Percentiles rank a stretch among this genome's conserved stretches.
phyloP scores from a whole-genome alignment of 1,140 invertebrate species.

The Brachionus rubens region DNA sequence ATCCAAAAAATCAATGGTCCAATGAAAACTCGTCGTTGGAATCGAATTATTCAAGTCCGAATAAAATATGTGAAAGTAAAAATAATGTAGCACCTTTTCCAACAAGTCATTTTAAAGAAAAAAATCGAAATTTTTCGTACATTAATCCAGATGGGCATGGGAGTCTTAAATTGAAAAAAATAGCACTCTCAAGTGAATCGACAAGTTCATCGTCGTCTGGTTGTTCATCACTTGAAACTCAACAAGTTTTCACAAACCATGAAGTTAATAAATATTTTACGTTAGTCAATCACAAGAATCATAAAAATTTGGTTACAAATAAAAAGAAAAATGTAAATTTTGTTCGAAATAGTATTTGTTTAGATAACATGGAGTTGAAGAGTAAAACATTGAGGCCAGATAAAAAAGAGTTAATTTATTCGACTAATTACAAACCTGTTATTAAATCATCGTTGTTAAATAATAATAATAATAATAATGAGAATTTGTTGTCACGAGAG shows the following conservation, averaged over 20 bases:
- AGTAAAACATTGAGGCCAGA: background rate
- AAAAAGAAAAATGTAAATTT: slow-evolving; percentile 40
- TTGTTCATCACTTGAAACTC: slow-evolving; percentile 32
- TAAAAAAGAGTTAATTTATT: slow-evolving; percentile 28
- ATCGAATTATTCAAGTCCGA: background rate
- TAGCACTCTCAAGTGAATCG: slow-evolving; percentile 6
- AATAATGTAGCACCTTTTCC: slow-evolving; percentile 12
- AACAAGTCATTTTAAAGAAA: slow-evolving; percentile 21
- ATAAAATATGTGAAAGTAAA: background rate
- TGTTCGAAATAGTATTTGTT: slow-evolving; percentile 33
- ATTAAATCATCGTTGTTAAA: background rate
- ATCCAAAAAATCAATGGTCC: background rate
- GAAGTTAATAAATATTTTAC: background rate
- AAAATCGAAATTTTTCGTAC: too few relatives aligned
- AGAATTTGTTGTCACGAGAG: too few relatives aligned
- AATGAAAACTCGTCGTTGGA: background rate
- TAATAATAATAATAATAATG: background rate
- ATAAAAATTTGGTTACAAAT: background rate
- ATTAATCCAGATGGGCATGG: too few relatives aligned
- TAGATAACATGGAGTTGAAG: background rate
- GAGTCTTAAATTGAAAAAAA: background rate
- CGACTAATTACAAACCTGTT: slow-evolving; percentile 24
- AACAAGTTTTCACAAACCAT: background rate
- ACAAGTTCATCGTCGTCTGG: slow-evolving; percentile 28
- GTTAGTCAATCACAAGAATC: background rate